Evolutionary conservation across 2,113 vertebrate species (phyloP).

Genomic region (Megalops atlanticus): DNA sequence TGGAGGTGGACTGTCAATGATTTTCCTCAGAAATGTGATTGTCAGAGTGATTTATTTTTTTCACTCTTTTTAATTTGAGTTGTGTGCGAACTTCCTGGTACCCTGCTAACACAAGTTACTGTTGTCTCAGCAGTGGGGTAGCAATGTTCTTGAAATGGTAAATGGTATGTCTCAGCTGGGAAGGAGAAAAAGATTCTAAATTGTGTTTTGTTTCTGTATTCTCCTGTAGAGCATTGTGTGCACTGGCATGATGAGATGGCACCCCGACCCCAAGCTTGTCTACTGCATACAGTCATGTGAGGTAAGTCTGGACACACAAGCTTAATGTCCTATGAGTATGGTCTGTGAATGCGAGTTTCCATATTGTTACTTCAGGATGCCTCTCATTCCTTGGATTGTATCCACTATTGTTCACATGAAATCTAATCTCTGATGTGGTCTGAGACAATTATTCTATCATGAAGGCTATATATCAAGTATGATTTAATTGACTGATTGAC

Average conservation of each 20-base stretch:
- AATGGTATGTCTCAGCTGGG: no score
- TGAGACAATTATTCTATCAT: no score
- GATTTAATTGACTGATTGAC: no score
- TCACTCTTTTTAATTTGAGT: background rate
- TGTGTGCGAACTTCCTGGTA: background rate
- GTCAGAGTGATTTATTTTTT: no score
- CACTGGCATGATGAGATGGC: slow-evolving; percentile 85
- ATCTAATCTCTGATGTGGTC: background rate
- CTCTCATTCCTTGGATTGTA: background rate
- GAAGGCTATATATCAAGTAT: no score
- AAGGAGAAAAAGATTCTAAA: background rate
- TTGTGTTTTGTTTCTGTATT: slow-evolving; percentile 26
- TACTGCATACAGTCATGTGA: slow-evolving; percentile 93
- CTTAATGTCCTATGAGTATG: background rate
- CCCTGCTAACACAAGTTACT: background rate
- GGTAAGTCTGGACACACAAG: slow-evolving; percentile 70
- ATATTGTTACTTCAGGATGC: background rate
- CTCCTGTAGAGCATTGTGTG: slow-evolving; percentile 83
- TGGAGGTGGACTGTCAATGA: no score
- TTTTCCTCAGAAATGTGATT: background rate
- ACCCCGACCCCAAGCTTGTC: slow-evolving; percentile 80
- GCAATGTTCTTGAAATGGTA: background rate
- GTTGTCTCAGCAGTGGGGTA: background rate
- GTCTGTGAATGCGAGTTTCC: background rate
- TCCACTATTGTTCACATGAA: background rate